Percentiles rank a stretch among this genome's conserved stretches.
phyloP scores from a whole-genome alignment of 2,113 vertebrate genomes.

The Entomyzon cyanotis region DNA sequence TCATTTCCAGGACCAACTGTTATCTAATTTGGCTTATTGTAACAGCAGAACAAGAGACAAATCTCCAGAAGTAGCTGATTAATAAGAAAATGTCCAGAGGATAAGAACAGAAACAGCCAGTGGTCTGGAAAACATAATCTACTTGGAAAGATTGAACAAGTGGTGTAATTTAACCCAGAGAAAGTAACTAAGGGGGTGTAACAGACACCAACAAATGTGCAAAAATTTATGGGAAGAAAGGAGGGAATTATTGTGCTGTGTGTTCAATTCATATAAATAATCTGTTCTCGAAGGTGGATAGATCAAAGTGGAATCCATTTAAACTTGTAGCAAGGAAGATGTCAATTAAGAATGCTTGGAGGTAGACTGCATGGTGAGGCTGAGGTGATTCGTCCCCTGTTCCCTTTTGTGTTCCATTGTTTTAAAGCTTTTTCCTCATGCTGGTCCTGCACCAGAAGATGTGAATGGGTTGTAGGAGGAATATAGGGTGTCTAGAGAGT shows the following conservation, averaged over 20 bases:
- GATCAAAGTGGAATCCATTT: conserved; percentile 3
- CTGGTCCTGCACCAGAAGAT: background rate
- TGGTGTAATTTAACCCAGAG: background rate
- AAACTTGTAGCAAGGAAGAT: background rate
- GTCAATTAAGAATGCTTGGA: conserved; percentile 2
- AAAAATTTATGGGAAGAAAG: background rate
- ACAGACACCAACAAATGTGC: background rate
- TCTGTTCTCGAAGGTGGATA: background rate
- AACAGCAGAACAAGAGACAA: background rate
- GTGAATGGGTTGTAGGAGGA: background rate
- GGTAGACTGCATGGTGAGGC: background rate
- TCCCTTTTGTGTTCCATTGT: background rate
- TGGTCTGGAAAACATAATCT: background rate
- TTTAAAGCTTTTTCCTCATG: conserved; percentile 11
- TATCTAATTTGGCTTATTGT: background rate
- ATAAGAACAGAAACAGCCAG: background rate
- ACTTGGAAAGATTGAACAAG: background rate
- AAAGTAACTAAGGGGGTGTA: background rate
- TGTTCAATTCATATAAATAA: background rate
- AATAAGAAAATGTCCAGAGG: background rate
- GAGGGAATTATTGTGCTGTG: background rate
- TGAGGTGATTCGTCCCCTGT: background rate
- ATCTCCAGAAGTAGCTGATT: background rate
- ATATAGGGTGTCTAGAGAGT: background rate
- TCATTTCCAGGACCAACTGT: background rate